These are phyloP conservation scores for Vimba vimba DNA, from an alignment of 2,113 vertebrate species.

Conservation along the genomic window DNA sequence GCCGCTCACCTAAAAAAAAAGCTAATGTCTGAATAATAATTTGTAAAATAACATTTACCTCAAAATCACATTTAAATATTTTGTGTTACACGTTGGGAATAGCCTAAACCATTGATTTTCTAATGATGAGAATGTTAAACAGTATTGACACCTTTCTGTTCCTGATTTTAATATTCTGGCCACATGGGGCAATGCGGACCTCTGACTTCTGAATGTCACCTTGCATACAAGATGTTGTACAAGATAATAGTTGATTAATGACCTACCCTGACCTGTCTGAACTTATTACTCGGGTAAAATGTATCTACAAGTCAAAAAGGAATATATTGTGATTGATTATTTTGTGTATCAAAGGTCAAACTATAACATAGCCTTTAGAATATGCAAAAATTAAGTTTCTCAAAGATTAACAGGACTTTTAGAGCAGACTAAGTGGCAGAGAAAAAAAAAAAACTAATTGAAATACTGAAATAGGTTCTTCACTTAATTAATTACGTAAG, in stretches of 20 bases:
- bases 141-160: neutral
- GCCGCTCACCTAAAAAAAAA: neutral
- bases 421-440: neutral
- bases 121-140: neutral
- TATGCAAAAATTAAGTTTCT: slow-evolving; percentile 24
- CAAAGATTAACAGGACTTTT: neutral
- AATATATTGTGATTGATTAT: neutral
- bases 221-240: neutral
- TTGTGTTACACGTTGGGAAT: neutral
- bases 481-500: slow-evolving; percentile 8
- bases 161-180: neutral
- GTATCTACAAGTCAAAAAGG: neutral
- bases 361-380: neutral
- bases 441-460: slow-evolving; percentile 4
- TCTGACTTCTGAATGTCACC: neutral
- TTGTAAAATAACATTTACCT: neutral
- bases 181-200: slow-evolving; percentile 17
- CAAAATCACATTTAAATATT: neutral
- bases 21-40: neutral
- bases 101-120: no score
- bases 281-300: neutral
- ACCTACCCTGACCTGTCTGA: slow-evolving; percentile 10
- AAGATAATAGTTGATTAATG: slow-evolving; percentile 6
- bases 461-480: slow-evolving; percentile 14
- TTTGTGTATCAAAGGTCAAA: neutral